phyloP scores from a whole-genome alignment of 2,888 invertebrate species.

The Thysanoteuthis rhombus region DNA sequence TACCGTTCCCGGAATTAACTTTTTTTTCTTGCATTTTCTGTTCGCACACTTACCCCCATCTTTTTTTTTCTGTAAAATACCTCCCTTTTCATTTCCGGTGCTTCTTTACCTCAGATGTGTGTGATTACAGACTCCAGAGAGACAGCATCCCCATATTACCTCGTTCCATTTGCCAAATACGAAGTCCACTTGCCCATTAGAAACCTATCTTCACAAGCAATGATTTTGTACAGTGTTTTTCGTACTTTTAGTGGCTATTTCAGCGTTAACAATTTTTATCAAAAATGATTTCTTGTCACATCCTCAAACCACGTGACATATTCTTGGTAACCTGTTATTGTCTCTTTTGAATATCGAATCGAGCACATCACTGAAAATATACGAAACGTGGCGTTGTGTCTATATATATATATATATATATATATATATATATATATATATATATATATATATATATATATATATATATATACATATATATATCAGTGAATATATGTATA shows the following conservation, averaged over 20 bases:
- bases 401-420: background rate
- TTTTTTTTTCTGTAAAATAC: background rate
- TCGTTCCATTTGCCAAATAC: background rate
- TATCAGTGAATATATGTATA: too few species aligned
- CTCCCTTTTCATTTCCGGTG: background rate
- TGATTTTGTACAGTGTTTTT: background rate
- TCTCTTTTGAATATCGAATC: background rate
- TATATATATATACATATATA: too few species aligned
- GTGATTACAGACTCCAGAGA: background rate
- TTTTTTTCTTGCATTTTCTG: background rate
- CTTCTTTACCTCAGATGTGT: too few species aligned
- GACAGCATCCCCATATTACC: background rate
- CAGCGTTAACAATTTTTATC: background rate
- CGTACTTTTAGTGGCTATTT: background rate
- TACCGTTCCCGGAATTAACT: background rate
- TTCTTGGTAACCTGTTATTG: background rate
- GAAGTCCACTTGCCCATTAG: background rate
- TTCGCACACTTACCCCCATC: background rate
- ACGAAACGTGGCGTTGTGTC: background rate
- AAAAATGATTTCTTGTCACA: background rate
- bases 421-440: background rate
- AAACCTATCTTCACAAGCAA: conserved; percentile 12
- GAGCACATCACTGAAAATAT: background rate
- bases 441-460: background rate
- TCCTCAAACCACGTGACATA: background rate